Percentiles rank a stretch among this genome's conserved stretches.
Evolutionary conservation across 1,140 invertebrate species (phyloP).

Genomic region (Drosophila busckii): DNA sequence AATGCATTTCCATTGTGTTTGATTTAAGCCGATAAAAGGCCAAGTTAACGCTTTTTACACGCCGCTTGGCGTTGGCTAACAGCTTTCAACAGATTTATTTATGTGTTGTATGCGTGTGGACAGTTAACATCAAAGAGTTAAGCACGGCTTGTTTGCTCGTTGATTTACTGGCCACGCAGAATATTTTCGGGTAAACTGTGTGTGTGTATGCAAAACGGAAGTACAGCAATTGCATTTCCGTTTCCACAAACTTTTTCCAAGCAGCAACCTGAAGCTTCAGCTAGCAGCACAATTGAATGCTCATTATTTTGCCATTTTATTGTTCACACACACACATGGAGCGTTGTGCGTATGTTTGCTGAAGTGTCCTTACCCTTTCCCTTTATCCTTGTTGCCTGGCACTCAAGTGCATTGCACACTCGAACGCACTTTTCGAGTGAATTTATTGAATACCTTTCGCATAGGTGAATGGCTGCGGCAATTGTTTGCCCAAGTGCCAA

Average conservation of each 20-base stretch:
- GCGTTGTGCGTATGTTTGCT: slow-evolving; percentile 41
- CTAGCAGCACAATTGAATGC: slow-evolving; percentile 43
- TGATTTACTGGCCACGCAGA: slow-evolving; percentile 48
- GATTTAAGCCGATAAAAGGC: slow-evolving; percentile 75
- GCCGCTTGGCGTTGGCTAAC: slow-evolving; percentile 33
- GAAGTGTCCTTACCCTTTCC: slow-evolving; percentile 31
- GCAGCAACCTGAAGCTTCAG: background rate
- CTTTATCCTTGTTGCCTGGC: background rate
- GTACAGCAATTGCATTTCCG: slow-evolving; percentile 45
- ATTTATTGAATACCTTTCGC: slow-evolving; percentile 23
- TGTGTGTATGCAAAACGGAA: slow-evolving; percentile 50
- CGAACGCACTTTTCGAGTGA: slow-evolving; percentile 37
- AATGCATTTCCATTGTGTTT: slow-evolving; percentile 47
- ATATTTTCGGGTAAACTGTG: slow-evolving; percentile 27
- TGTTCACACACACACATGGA: slow-evolving; percentile 10
- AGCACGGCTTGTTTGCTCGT: slow-evolving; percentile 58
- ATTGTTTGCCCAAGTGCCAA: slow-evolving; percentile 36
- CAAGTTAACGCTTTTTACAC: slow-evolving; percentile 60
- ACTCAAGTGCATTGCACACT: slow-evolving; percentile 37
- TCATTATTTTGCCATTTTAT: slow-evolving; percentile 71
- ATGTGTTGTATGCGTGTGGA: slow-evolving; percentile 46
- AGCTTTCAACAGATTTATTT: slow-evolving; percentile 61
- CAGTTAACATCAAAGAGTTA: slow-evolving; percentile 57
- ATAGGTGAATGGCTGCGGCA: slow-evolving; percentile 27
- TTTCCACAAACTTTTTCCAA: background rate